Conservation (phyloP, 2,888 invertebrate species). For the Hypselothyrea guttata region DNA sequence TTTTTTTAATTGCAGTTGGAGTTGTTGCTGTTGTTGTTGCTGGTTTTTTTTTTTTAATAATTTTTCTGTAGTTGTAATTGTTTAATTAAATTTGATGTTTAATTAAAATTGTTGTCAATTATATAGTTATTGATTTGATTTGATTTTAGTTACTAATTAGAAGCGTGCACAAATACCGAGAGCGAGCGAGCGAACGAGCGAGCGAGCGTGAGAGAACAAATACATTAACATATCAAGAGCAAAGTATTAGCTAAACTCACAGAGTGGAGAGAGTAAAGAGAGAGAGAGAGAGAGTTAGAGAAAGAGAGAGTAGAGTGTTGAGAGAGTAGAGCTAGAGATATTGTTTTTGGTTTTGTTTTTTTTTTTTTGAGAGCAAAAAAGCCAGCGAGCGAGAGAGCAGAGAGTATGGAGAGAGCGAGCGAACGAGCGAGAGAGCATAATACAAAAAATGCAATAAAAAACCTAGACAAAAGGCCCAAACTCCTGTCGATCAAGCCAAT, state of each 20-base stretch:
- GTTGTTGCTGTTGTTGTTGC: constrained; percentile 45
- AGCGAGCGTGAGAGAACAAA: constrained; percentile 37
- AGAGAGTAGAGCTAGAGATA: constrained; percentile 3
- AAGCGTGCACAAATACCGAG: constrained; percentile 61
- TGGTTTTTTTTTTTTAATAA: constrained; percentile 5
- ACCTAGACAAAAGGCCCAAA: too few species aligned
- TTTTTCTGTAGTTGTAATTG: too few species aligned
- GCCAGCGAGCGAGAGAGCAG: too few species aligned
- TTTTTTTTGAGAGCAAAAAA: too few species aligned
- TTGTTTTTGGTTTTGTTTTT: too few species aligned
- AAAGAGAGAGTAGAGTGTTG: constrained; percentile 19
- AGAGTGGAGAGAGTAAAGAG: constrained; percentile 17
- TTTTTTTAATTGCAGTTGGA: constrained; percentile 50
- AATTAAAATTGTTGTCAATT: constrained; percentile 10
- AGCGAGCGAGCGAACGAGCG: constrained; percentile 50
- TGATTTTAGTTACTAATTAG: constrained; percentile 48
- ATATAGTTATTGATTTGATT: constrained; percentile 15
- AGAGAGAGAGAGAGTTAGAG: constrained; percentile 23
- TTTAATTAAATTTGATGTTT: constrained; percentile 4
- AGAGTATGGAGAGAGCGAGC: too few species aligned
- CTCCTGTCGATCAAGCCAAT: too few species aligned
- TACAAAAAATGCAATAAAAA: too few species aligned
- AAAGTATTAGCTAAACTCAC: constrained; percentile 22
- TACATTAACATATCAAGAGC: constrained; percentile 34
- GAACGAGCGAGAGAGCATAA: too few species aligned